Percentiles rank a stretch among this genome's conserved stretches.
Evolutionary conservation across 2,797 vertebrate species (phyloP).

Genomic region (Lateolabrax maculatus): DNA sequence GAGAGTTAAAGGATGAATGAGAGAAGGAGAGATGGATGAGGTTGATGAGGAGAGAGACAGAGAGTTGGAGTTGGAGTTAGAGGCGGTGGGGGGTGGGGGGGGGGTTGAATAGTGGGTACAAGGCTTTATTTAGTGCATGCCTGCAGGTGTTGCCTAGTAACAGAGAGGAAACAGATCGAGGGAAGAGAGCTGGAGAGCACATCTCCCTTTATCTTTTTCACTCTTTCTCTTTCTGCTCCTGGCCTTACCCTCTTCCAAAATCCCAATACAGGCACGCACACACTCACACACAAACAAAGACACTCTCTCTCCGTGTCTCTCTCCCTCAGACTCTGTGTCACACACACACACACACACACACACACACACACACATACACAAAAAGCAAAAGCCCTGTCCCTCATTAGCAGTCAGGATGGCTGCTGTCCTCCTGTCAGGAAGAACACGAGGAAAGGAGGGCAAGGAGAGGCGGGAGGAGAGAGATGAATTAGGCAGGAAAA

Average conservation of each 20-base stretch:
- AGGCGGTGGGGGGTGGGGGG: too few relatives aligned
- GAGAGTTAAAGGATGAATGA: conserved; percentile 51
- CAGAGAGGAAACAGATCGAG: conserved; percentile 85
- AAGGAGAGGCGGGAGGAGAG: conserved; percentile 53
- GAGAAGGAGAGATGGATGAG: conserved; percentile 64
- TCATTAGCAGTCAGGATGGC: conserved; percentile 80
- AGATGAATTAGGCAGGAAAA: conserved; percentile 48
- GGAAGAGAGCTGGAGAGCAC: conserved; percentile 75
- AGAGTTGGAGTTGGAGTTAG: conserved; percentile 62
- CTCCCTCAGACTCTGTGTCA: conserved; percentile 31
- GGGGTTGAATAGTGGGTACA: conserved; percentile 68
- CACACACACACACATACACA: conserved; percentile 31
- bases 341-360: conserved; percentile 16
- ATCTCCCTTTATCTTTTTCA: conserved; percentile 71
- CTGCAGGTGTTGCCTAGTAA: conserved; percentile 91
- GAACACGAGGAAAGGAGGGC: conserved; percentile 65
- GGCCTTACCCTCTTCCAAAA: conserved; percentile 56
- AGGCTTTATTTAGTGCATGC: conserved; percentile 89
- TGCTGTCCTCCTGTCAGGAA: conserved; percentile 71
- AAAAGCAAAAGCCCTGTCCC: conserved; percentile 50
- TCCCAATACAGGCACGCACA: conserved; percentile 43
- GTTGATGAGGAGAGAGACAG: conserved; percentile 55
- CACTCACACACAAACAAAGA: conserved; percentile 54
- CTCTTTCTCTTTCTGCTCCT: conserved; percentile 61
- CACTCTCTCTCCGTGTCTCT: conserved; percentile 42